These are phyloP conservation scores for Idaea straminata DNA, from an alignment of 2,888 invertebrate species.

Conservation along the genomic window DNA sequence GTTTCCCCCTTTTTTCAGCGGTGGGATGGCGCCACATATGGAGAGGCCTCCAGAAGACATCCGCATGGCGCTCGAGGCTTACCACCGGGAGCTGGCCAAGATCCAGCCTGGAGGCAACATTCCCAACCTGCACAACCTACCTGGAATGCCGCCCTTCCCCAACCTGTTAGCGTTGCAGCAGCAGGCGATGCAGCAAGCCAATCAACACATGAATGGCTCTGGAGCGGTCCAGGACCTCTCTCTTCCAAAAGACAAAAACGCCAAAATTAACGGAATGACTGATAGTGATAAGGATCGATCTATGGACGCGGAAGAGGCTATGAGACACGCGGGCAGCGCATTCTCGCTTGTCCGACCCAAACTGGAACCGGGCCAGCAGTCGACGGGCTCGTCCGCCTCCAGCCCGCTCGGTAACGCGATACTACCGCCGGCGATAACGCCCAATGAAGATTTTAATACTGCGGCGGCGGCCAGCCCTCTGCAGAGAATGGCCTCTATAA, in stretches of 20 bases:
- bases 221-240: slow-evolving; percentile 90
- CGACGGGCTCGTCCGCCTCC: slow-evolving; percentile 89
- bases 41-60: slow-evolving; percentile 88
- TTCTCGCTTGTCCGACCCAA: slow-evolving; percentile 94
- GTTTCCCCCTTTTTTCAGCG: slow-evolving; percentile 92
- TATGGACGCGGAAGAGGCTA: slow-evolving; percentile 83
- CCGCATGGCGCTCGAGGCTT: slow-evolving; percentile 93
- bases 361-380: slow-evolving; percentile 87
- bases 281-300: slow-evolving; percentile 84
- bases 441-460: slow-evolving; percentile 88
- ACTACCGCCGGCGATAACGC: slow-evolving; percentile 90
- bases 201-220: slow-evolving; percentile 82
- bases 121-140: slow-evolving; percentile 76
- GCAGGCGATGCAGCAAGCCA: slow-evolving; percentile 71
- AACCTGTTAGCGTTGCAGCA: slow-evolving; percentile 89
- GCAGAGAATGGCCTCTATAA: slow-evolving; percentile 98
- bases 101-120: slow-evolving; percentile 85
- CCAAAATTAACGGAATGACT: slow-evolving; percentile 83
- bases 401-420: slow-evolving; percentile 93
- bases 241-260: slow-evolving; percentile 86
- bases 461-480: slow-evolving; percentile 94
- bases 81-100: slow-evolving; percentile 95
- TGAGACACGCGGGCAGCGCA: slow-evolving; percentile 89
- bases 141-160: slow-evolving; percentile 80
- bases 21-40: slow-evolving; percentile 82